Evolutionary conservation across 2,888 invertebrate genomes (phyloP), one percentile per base, ranked within the genome.

Genomic region (Drosophila suboccidentalis): DNA sequence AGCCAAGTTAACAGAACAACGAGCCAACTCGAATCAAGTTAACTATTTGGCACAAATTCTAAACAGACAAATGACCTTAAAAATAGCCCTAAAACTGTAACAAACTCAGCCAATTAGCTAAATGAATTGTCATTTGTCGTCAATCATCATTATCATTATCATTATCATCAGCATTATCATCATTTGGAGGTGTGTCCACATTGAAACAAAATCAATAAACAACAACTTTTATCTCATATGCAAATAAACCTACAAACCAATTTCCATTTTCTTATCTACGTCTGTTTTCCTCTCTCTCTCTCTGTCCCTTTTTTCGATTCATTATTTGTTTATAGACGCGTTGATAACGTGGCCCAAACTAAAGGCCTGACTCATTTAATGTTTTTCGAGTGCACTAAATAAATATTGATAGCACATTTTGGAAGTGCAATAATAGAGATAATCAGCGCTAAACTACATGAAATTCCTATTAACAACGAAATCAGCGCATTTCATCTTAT

Each of bases 181-280:
- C 43, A 47, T 55, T 58, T 34, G 59, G 60, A 65, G 65, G 65
- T 65, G 65, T 65, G 65, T 65, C 60, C 41, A 50, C 46, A 47
- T 19, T 32, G 50, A 2, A 15, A 15, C 19, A 64, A 60, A 65
- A 65, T 65, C 65, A 65, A 65, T 65, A 65, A 60, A 36, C 44
- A 63, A 44, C 32, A 63, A 44, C 32, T 19, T 64, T 44, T 66
- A 62, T 62, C 66, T 62, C 66, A 66, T 60, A 66, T 62, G 66
- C 66, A 61, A 68, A 57, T 68, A 63, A 44, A 15, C 22, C 34
- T 73, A 86, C 82, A 87, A 82, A 87, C 78, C 65, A 47, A 64
- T 66, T 79, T 76, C 41, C 47, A 26, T n/a, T 17, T 67, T 67
- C 73, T 83, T 82, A 83, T 85, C 81, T 64, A 13, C 19, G 13